Percentiles rank a stretch among this genome's conserved stretches.
phyloP scores from a whole-genome alignment of 1,140 invertebrate genomes.

The Scaptomyza pallida region DNA sequence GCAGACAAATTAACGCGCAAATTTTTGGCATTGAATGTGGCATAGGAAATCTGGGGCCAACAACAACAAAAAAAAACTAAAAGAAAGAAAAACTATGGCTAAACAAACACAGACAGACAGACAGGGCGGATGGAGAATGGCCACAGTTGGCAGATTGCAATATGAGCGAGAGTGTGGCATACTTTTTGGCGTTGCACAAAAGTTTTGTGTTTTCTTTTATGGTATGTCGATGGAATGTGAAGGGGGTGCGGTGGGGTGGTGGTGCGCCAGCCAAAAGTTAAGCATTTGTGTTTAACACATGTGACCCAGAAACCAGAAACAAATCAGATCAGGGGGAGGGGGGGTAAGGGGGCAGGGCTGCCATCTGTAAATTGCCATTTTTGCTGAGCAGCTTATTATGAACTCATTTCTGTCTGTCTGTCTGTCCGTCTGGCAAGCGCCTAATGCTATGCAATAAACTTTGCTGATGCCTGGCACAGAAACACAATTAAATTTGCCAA shows the following conservation, averaged over 20 bases:
- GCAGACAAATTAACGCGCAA: conserved; percentile 40
- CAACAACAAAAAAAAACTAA: neutral
- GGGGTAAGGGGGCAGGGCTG: neutral
- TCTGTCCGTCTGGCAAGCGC: conserved; percentile 14
- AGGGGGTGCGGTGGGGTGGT: neutral
- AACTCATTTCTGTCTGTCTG: conserved; percentile 48
- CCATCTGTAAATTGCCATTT: conserved; percentile 36
- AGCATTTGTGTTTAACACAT: conserved; percentile 61
- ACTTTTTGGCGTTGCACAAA: conserved; percentile 39
- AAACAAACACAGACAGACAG: conserved; percentile 24
- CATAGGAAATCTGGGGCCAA: conserved; percentile 10
- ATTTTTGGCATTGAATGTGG: conserved; percentile 40
- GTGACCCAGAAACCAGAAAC: conserved; percentile 65
- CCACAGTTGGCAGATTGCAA: conserved; percentile 31
- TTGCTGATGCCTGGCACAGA: conserved; percentile 33
- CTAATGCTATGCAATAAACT: conserved; percentile 39
- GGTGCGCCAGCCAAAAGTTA: conserved; percentile 51
- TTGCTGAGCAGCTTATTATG: conserved; percentile 51
- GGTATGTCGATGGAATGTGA: neutral
- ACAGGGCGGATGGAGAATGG: too few relatives aligned
- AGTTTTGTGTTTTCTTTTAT: conserved; percentile 35
- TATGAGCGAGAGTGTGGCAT: conserved; percentile 55
- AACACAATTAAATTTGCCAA: conserved; percentile 71
- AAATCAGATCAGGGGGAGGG: neutral
- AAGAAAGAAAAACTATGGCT: conserved; percentile 12